Evolutionary conservation across 2,113 vertebrate genomes (phyloP).

Genomic region (Platichthys flesus): DNA sequence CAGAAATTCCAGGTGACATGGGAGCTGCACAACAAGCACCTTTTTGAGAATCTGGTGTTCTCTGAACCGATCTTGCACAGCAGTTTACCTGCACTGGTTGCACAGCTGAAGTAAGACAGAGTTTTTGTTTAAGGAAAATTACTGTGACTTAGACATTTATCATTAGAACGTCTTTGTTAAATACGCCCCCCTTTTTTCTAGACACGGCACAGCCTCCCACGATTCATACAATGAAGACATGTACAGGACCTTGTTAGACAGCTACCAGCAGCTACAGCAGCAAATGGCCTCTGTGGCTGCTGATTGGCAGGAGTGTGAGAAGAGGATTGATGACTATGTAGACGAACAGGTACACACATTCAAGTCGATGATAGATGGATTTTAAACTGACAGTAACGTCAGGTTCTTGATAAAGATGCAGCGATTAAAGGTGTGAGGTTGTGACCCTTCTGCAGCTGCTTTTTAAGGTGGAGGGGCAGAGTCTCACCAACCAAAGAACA

Average conservation of each 20-base stretch:
- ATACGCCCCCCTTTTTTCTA: conserved; percentile 46
- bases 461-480: conserved; percentile 83
- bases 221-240: conserved; percentile 93
- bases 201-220: conserved; percentile 90
- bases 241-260: conserved; percentile 90
- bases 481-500: conserved; percentile 80
- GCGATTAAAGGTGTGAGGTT: not conserved
- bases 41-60: conserved; percentile 98
- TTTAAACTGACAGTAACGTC: not conserved
- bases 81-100: conserved; percentile 91
- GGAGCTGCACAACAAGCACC: conserved; percentile 98
- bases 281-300: conserved; percentile 91
- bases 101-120: conserved; percentile 89
- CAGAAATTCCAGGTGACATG: conserved; percentile 98
- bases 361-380: not conserved
- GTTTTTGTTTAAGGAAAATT: not conserved
- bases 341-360: conserved; percentile 90
- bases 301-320: conserved; percentile 96
- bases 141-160: not conserved
- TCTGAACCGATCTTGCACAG: conserved; percentile 95
- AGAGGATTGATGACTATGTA: conserved; percentile 96
- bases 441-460: conserved; percentile 74
- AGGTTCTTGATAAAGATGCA: not conserved
- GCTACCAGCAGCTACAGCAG: conserved; percentile 91
- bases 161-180: not conserved